Conservation (phyloP, 2,797 vertebrate genomes). For the Sebastolobus altivelis region DNA sequence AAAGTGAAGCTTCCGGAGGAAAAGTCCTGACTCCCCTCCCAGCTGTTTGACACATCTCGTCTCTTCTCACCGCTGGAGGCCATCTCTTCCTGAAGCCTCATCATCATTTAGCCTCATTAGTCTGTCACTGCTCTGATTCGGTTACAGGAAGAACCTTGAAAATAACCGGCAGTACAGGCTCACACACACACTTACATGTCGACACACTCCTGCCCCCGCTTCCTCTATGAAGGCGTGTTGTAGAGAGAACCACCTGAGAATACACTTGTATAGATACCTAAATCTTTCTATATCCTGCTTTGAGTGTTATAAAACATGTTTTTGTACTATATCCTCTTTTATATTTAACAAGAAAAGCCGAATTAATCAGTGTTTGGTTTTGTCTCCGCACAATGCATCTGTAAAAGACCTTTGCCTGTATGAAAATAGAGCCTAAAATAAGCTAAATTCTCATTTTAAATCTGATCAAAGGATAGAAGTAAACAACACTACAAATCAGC, state of each 20-base stretch:
- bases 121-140: conserved; percentile 76
- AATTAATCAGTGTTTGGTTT: not conserved
- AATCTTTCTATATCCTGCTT: not conserved
- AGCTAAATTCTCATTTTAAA: not conserved
- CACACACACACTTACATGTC: conserved; percentile 11
- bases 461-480: not conserved
- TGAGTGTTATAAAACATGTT: not conserved
- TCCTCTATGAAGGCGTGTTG: conserved; percentile 22
- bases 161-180: conserved; percentile 48
- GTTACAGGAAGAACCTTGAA: conserved; percentile 80
- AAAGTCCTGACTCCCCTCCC: conserved; percentile 28
- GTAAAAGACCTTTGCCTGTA: not conserved
- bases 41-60: conserved; percentile 66
- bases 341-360: not conserved
- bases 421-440: too few relatives aligned
- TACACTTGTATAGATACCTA: not conserved
- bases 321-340: not conserved
- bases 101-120: conserved; percentile 84
- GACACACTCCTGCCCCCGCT: conserved; percentile 18
- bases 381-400: not conserved
- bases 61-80: conserved; percentile 53
- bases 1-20: conserved; percentile 48
- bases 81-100: conserved; percentile 67
- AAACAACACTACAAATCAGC: not conserved
- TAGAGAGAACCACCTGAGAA: conserved; percentile 3